Percentiles rank a stretch among this genome's conserved stretches.
Evolutionary conservation across 2,888 invertebrate species (phyloP).

Genomic region (Bedellia somnulentella): DNA sequence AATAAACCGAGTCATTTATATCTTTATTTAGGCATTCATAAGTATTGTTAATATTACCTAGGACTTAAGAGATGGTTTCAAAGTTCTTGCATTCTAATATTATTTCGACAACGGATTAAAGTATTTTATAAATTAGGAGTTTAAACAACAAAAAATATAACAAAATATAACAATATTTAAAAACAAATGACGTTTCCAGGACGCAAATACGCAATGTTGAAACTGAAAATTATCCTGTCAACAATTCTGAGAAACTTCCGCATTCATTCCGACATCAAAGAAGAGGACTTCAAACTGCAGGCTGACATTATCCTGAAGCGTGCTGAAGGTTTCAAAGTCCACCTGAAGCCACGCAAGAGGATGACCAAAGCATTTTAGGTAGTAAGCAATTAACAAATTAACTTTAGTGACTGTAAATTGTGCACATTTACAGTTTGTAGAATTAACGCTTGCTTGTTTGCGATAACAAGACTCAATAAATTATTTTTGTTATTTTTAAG

Average conservation of each 20-base stretch:
- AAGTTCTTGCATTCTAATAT: too few species aligned
- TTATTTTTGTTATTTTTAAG: conserved; percentile 22
- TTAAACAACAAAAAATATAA: too few species aligned
- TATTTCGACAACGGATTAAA: too few species aligned
- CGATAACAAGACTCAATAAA: conserved; percentile 33
- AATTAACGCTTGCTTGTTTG: conserved; percentile 18
- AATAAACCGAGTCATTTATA: too few species aligned
- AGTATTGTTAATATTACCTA: too few species aligned
- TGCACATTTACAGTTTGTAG: conserved; percentile 17
- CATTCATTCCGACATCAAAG: conserved; percentile 67
- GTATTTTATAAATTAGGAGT: too few species aligned
- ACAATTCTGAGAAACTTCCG: conserved; percentile 75
- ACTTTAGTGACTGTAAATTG: conserved; percentile 16
- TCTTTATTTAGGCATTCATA: too few species aligned
- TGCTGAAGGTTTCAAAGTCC: conserved; percentile 74
- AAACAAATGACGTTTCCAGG: too few species aligned
- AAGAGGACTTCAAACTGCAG: conserved; percentile 71
- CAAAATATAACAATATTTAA: too few species aligned
- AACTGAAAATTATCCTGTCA: conserved; percentile 75
- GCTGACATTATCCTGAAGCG: conserved; percentile 79
- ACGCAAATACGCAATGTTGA: conserved; percentile 80
- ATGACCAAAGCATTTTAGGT: conserved; percentile 29
- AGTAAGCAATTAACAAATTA: conserved; percentile 8
- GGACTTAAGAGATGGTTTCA: too few species aligned
- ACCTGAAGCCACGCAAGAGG: conserved; percentile 66